Base-by-base conservation (phyloP, 1,140 invertebrate species). In the Chlorops oryzae region DNA sequence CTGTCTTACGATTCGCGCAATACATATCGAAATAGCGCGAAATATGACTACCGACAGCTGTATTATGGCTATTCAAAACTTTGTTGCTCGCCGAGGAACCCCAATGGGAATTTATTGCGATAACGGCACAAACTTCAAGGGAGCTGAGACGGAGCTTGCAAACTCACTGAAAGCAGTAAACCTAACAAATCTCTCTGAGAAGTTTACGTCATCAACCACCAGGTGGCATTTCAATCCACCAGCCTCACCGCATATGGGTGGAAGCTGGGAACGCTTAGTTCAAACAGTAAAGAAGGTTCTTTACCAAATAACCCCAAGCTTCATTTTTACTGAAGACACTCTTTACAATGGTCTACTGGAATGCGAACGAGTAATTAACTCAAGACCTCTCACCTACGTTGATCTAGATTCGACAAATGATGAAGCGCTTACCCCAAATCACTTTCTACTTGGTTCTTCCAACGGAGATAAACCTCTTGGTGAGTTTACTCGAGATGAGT, bases 181-280 rank as follows among this genome's bases (percentile, higher is more conserved):
- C 22, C 32, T 48, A 34, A 27, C 38, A 20, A 25, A 10, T 7
- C 12, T 21, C 28, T 5, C 25, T 22, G 13, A 35, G 5, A 39
- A 39, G 24, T 12, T 28, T 13, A 42, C 21, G 27, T 43, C 13
- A 23, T 17, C 12, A 32, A 35, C 32, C 55, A 59, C 28, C 37
- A 56, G 58, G 6, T 75, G 68, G 65, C 44, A 61, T 2, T 75
- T 69, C 50, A 74, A 65, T 17, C 65, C 72, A 3, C 73, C 73
- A 2, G 35, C 44, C n/a, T 59, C 62, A 0, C 66, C 71, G 0
- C 64, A 74, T 46, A 69, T 73, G 57, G 70, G 70, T 5, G 72
- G 72, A 3, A 58, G 59, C 0, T 76, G 73, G 73, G 73, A 75
- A 39, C 50, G 68, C 1, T 40, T 70, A 5, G 63, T 75, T 2